Percentiles rank a stretch among this genome's conserved stretches.
These are phyloP conservation scores for Ips nitidus DNA, from an alignment of 1,140 invertebrate species.

Conservation along the genomic window DNA sequence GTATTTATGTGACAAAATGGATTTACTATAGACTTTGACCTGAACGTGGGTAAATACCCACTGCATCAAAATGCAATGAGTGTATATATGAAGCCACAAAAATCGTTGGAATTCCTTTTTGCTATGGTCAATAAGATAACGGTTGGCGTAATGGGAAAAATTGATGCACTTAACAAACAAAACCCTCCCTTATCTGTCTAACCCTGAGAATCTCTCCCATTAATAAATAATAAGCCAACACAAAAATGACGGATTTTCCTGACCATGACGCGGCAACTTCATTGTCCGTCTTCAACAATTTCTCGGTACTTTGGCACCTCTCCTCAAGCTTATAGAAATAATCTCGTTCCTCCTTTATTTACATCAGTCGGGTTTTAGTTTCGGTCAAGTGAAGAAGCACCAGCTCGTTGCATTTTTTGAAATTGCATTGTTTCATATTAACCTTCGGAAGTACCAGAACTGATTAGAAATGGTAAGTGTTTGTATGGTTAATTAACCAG, in stretches of 20 bases:
- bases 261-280: not conserved
- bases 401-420: not conserved
- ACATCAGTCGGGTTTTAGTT: constrained; percentile 8
- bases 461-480: constrained; percentile 5
- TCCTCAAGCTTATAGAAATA: not conserved
- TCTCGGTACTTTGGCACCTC: constrained; percentile 12
- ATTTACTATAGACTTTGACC: too few relatives aligned
- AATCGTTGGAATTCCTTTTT: too few relatives aligned
- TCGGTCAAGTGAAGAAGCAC: constrained; percentile 3
- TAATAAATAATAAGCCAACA: not conserved
- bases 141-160: too few relatives aligned
- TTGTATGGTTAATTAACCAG: not conserved
- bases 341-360: constrained; percentile 4
- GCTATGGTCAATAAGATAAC: too few relatives aligned
- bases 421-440: not conserved
- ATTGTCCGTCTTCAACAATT: constrained; percentile 4
- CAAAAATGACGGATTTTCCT: constrained; percentile 9
- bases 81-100: too few relatives aligned
- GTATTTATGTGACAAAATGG: too few relatives aligned
- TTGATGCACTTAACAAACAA: too few relatives aligned
- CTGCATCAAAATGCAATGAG: too few relatives aligned
- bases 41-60: too few relatives aligned
- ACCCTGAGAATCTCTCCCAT: not conserved
- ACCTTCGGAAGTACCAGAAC: too few relatives aligned
- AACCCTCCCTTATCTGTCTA: not conserved